Percentiles rank a stretch among this genome's conserved stretches.
phyloP scores from a whole-genome alignment of 2,797 vertebrate species.

The Poeciliopsis paucimaculata region DNA sequence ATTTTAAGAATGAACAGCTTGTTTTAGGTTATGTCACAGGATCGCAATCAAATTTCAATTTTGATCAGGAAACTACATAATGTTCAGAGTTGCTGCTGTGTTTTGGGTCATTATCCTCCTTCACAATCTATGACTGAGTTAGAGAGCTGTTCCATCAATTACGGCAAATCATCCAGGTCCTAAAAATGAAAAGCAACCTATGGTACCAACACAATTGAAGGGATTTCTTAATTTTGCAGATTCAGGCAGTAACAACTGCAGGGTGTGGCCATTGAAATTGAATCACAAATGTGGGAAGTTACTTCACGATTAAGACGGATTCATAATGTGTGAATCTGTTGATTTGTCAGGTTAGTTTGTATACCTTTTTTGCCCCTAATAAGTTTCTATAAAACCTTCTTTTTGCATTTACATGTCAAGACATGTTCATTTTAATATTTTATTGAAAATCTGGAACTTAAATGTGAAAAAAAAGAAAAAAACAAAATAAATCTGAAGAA shows the following conservation, averaged over 20 bases:
- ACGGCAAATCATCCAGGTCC: not conserved
- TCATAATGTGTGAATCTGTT: not conserved
- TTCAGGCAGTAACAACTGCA: not conserved
- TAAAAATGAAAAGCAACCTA: not conserved
- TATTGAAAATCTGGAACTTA: not conserved
- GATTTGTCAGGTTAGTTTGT: not conserved
- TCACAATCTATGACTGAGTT: no score
- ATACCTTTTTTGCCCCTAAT: not conserved
- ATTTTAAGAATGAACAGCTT: not conserved
- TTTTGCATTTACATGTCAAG: not conserved
- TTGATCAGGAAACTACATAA: not conserved
- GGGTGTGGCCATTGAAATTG: not conserved
- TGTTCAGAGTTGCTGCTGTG: not conserved
- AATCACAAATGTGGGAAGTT: not conserved
- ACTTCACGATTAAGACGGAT: not conserved
- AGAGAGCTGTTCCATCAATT: not conserved
- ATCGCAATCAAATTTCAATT: not conserved
- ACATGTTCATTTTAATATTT: not conserved
- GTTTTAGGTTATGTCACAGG: not conserved
- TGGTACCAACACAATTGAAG: not conserved
- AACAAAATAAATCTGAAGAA: not conserved
- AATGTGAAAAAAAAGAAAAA: not conserved
- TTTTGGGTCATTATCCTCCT: not conserved
- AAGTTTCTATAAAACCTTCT: not conserved
- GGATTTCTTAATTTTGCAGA: not conserved